Conservation (phyloP, 2,797 vertebrate genomes). For the Thalassophryne amazonica region DNA sequence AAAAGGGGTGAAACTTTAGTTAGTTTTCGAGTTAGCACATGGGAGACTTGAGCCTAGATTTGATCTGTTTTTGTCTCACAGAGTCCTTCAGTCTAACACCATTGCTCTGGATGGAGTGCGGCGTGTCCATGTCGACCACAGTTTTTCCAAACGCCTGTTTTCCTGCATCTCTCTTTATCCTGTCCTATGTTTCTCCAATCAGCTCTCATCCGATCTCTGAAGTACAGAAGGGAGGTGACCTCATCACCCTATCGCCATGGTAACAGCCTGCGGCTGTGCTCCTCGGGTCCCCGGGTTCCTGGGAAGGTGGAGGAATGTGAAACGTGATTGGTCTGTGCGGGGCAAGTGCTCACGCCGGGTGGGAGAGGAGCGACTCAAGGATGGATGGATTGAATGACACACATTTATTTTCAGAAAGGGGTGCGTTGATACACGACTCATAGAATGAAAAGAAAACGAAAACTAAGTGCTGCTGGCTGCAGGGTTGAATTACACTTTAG, state of each 20-base stretch:
- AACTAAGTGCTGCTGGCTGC: not conserved
- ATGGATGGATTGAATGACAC: slow-evolving; percentile 59
- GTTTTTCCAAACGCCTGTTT: not conserved
- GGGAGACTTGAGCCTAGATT: too few species aligned
- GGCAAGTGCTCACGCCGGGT: slow-evolving; percentile 31
- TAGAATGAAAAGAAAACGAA: not conserved
- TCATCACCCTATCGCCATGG: slow-evolving; percentile 49
- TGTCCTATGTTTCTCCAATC: slow-evolving; percentile 25
- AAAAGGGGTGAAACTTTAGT: too few species aligned
- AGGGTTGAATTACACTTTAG: slow-evolving; percentile 22
- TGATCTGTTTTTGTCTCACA: too few species aligned
- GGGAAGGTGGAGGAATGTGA: slow-evolving; percentile 66
- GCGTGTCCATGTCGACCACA: too few species aligned
- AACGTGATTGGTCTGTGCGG: slow-evolving; percentile 37
- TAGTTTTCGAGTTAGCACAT: too few species aligned
- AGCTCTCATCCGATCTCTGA: slow-evolving; percentile 45
- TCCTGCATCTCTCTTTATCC: not conserved
- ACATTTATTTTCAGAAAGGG: not conserved
- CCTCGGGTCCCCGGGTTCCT: slow-evolving; percentile 55
- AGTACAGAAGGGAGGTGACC: slow-evolving; percentile 50
- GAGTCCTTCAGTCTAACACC: too few species aligned
- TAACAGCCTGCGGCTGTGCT: slow-evolving; percentile 53
- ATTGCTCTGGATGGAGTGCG: too few species aligned
- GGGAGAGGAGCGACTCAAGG: slow-evolving; percentile 36
- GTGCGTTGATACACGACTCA: not conserved